Evolutionary conservation across 2,888 invertebrate genomes (phyloP), one percentile per base, ranked within the genome.

Genomic region (Harpalus rufipes): DNA sequence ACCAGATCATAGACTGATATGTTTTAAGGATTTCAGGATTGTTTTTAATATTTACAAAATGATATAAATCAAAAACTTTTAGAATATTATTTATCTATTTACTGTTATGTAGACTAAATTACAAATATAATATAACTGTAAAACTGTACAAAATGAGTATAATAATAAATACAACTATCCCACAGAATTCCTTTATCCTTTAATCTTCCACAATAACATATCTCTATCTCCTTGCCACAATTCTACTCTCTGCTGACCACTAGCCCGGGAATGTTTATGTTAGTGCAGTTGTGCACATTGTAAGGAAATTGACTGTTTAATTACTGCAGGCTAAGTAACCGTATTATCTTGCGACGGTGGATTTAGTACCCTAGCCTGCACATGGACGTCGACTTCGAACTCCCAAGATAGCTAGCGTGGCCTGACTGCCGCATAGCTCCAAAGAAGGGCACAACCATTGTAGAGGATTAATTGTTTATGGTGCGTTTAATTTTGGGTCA

Each of bases 271-370:
- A 84, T 84, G 84, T 84, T 84, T 84, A 84, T 84, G 84, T 84
- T 78, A 84, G 63, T 84, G 84, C 84, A 84, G 32, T 65, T 76
- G 84, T 85, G 85, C 85, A 85, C 85, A 85, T 85, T 85, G 85
- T 85, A 80, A 85, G 85, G 85, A 85, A 85, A 85, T 85, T 85
- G 85, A 85, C 85, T 85, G 85, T 85, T 80, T 85, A 85, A 85
- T 85, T 85, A 85, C 85, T 72, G 84, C 72, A 21, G 80, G 85
- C 79, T 85, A 85, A 85, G 85, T 85, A 85, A 85, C 80, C 80
- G 85, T 85, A 85, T 85, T 80, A 85, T 85, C 85, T 80, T 21
- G 72, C 68, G 65, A 63, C 80, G 39, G 79, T 72, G 80, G 85
- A 85, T 79, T 80, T 85, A 58, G 80, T 14, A 51, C 51, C 32